Evolutionary conservation across 1,140 invertebrate genomes (phyloP).

Genomic region (Drosophila kikkawai): DNA sequence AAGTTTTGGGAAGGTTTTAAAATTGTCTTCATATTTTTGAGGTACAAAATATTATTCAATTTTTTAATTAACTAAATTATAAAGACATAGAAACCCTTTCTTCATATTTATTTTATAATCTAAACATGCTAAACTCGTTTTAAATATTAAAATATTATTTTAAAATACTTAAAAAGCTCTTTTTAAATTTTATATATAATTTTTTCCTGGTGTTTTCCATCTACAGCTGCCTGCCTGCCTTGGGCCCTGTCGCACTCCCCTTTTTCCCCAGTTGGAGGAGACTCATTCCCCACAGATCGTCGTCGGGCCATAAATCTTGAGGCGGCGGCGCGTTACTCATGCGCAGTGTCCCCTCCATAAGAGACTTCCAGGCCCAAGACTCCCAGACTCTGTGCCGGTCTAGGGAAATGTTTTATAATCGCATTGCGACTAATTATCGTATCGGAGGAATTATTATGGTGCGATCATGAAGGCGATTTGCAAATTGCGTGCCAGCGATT

Average conservation of each 20-base stretch:
- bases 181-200: background rate
- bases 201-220: conserved; percentile 5
- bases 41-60: background rate
- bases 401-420: conserved; percentile 72
- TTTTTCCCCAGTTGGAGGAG: background rate
- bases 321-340: conserved; percentile 75
- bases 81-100: background rate
- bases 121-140: background rate
- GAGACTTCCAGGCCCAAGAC: conserved; percentile 1
- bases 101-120: no score
- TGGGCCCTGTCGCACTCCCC: background rate
- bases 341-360: conserved; percentile 56
- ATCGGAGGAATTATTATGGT: conserved; percentile 74
- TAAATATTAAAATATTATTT: background rate
- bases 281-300: conserved; percentile 7
- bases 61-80: background rate
- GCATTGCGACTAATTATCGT: conserved; percentile 83
- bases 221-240: background rate
- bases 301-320: conserved; percentile 67
- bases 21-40: background rate
- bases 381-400: conserved; percentile 14
- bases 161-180: background rate
- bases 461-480: conserved; percentile 62
- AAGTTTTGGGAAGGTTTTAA: background rate
- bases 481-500: conserved; percentile 64